phyloP scores from a whole-genome alignment of 2,888 invertebrate species.

The Girardia tigrina region DNA sequence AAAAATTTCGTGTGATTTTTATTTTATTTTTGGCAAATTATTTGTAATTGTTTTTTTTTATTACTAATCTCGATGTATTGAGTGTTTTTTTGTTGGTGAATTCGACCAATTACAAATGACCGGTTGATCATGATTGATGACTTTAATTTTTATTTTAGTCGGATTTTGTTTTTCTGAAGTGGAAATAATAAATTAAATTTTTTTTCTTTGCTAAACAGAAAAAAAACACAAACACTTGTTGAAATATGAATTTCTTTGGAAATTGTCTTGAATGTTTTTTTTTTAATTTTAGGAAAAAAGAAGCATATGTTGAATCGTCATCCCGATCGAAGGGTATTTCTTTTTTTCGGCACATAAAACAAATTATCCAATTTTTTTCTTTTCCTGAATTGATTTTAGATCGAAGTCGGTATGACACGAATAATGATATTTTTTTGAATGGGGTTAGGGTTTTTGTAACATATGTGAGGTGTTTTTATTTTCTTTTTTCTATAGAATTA shows the following conservation, averaged over 20 bases:
- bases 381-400: neutral
- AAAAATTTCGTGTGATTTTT: too few species aligned
- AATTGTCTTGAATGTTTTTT: neutral
- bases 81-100: too few species aligned
- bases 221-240: neutral
- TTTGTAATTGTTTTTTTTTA: too few species aligned
- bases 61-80: too few species aligned
- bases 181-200: neutral
- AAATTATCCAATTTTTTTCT: neutral
- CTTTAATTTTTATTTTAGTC: too few species aligned
- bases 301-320: neutral
- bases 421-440: neutral
- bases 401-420: constrained; percentile 12
- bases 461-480: neutral
- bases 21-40: too few species aligned
- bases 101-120: too few species aligned
- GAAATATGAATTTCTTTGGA: neutral
- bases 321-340: constrained; percentile 2
- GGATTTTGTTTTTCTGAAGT: too few species aligned
- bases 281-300: constrained; percentile 20
- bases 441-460: neutral
- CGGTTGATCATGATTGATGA: too few species aligned
- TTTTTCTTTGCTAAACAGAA: neutral
- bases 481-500: neutral
- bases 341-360: neutral